phyloP scores from a whole-genome alignment of 2,113 vertebrate genomes.

The Neolamprologus variostigma region DNA sequence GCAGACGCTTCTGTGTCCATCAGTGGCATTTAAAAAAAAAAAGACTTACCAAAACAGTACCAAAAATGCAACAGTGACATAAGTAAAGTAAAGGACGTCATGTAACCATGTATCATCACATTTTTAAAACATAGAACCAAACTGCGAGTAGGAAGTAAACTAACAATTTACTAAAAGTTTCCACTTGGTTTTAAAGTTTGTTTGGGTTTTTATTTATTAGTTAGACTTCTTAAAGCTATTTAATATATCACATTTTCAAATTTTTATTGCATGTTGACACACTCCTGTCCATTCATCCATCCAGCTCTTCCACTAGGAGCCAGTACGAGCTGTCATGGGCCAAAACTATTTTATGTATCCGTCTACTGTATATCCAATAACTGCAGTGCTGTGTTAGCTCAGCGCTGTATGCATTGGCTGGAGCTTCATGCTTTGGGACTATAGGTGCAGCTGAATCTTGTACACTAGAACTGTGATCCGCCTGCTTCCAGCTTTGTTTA shows the following conservation, averaged over 20 bases:
- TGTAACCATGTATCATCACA: background rate
- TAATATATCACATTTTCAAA: background rate
- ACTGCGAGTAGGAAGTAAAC: background rate
- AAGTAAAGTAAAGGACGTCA: background rate
- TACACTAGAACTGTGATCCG: background rate
- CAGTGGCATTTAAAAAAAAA: background rate
- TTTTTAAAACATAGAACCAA: background rate
- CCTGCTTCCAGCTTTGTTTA: slow-evolving; percentile 32
- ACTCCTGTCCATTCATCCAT: background rate
- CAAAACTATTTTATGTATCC: background rate
- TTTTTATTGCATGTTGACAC: background rate
- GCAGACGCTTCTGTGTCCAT: background rate
- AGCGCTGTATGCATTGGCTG: background rate
- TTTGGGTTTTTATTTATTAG: background rate
- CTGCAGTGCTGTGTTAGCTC: background rate
- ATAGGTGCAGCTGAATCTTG: slow-evolving; percentile 31
- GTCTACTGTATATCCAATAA: background rate
- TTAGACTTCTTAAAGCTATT: background rate
- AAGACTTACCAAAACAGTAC: background rate
- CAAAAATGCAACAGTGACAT: background rate
- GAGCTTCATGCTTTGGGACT: slow-evolving; percentile 12
- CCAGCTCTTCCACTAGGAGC: background rate
- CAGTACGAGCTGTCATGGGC: background rate
- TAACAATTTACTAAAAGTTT: background rate
- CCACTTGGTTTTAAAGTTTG: background rate